Conservation (phyloP, 2,797 vertebrate genomes). For the Chelidonichthys spinosus region DNA sequence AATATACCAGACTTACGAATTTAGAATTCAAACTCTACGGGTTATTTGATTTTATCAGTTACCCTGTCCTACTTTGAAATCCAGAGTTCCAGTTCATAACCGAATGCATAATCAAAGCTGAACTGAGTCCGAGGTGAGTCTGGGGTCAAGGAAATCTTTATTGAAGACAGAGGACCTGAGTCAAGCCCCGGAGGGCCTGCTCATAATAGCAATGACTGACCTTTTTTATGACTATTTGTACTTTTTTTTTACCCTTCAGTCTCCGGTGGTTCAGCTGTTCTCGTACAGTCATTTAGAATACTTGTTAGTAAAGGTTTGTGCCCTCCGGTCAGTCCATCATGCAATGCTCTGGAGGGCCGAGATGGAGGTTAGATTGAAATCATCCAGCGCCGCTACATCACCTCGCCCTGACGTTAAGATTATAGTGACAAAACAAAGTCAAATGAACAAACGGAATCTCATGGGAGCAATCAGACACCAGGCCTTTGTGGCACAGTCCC, state of each 20-base stretch:
- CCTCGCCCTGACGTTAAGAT: conserved; percentile 46
- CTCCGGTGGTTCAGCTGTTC: conserved; percentile 7
- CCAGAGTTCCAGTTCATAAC: neutral
- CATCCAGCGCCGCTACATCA: conserved; percentile 37
- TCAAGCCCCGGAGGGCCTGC: neutral
- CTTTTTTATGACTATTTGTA: conserved; percentile 15
- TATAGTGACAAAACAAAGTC: conserved; percentile 60
- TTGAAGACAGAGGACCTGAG: neutral
- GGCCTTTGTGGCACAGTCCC: conserved; percentile 41
- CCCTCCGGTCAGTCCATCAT: conserved; percentile 44
- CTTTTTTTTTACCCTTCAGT: conserved; percentile 14
- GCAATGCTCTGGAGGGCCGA: conserved; percentile 15
- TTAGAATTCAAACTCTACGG: neutral
- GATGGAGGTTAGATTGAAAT: conserved; percentile 34
- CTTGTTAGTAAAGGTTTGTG: conserved; percentile 35
- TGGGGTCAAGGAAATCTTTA: conserved; percentile 16
- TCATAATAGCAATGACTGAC: neutral
- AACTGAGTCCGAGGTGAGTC: neutral
- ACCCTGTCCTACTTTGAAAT: neutral
- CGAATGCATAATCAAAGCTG: conserved; percentile 19
- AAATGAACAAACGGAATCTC: conserved; percentile 65
- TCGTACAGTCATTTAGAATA: conserved; percentile 36
- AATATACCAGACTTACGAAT: neutral
- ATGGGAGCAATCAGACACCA: conserved; percentile 49
- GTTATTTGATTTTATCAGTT: neutral